These are phyloP conservation scores for Biston betularia DNA, from an alignment of 2,888 invertebrate species.

Conservation along the genomic window DNA sequence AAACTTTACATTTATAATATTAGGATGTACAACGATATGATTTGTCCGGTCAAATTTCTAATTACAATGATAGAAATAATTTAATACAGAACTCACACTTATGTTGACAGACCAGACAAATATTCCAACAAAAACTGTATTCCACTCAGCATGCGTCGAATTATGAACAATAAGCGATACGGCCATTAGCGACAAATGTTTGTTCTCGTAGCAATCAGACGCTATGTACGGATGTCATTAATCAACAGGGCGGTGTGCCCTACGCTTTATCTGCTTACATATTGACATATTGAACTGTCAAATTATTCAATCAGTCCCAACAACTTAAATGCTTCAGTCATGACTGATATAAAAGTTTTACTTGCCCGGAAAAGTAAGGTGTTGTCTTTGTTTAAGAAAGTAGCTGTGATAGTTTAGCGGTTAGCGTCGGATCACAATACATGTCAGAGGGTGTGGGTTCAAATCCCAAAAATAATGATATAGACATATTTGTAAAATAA, in stretches of 20 bases:
- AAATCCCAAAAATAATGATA: too few species aligned
- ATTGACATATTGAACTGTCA: slow-evolving; percentile 18
- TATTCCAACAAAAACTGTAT: neutral
- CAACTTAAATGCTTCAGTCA: slow-evolving; percentile 2
- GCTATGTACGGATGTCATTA: slow-evolving; percentile 60
- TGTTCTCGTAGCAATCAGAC: slow-evolving; percentile 72
- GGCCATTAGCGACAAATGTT: slow-evolving; percentile 76
- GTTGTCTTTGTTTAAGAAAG: too few species aligned
- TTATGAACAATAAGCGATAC: slow-evolving; percentile 66
- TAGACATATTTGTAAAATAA: too few species aligned
- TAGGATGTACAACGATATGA: too few species aligned
- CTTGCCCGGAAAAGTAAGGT: neutral
- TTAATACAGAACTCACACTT: neutral
- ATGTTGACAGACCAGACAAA: neutral
- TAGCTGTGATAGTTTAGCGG: too few species aligned
- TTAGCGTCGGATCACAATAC: too few species aligned
- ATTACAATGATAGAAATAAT: neutral
- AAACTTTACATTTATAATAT: too few species aligned
- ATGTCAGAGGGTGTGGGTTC: too few species aligned
- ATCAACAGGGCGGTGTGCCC: slow-evolving; percentile 53
- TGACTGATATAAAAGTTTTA: neutral
- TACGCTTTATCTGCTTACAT: slow-evolving; percentile 17
- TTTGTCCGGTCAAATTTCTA: too few species aligned
- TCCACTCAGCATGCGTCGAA: slow-evolving; percentile 26
- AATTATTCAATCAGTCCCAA: slow-evolving; percentile 8